phyloP scores from a whole-genome alignment of 2,888 invertebrate genomes.

The Mellilla xanthometata region DNA sequence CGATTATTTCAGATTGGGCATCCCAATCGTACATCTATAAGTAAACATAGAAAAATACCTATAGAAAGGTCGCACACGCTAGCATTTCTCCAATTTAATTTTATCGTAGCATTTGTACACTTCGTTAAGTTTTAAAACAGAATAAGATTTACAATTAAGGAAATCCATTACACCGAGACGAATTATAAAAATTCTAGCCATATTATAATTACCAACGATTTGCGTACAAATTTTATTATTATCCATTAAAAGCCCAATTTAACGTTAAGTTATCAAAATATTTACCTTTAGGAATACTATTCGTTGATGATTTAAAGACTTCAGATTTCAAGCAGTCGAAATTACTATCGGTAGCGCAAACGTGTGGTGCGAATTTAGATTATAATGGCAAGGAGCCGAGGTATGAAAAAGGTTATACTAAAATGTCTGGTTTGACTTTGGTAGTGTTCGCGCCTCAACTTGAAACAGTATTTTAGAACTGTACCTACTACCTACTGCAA shows the following conservation, averaged over 20 bases:
- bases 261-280: conserved; percentile 63
- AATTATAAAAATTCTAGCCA: conserved; percentile 39
- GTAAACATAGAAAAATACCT: conserved; percentile 45
- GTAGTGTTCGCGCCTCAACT: conserved; percentile 4
- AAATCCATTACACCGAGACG: conserved; percentile 59
- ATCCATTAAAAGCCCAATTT: conserved; percentile 61
- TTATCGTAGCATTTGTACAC: conserved; percentile 48
- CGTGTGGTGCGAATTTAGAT: background rate
- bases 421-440: conserved; percentile 12
- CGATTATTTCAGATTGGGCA: conserved; percentile 46
- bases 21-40: conserved; percentile 49
- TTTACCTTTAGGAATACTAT: conserved; percentile 45
- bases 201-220: conserved; percentile 43
- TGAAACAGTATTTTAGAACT: conserved; percentile 10
- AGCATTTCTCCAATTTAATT: conserved; percentile 36
- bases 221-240: conserved; percentile 47
- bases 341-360: conserved; percentile 6
- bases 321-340: conserved; percentile 22
- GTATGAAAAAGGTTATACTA: background rate
- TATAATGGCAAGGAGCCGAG: background rate
- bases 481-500: conserved; percentile 6
- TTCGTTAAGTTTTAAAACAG: conserved; percentile 33
- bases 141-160: conserved; percentile 47
- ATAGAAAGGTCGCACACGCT: conserved; percentile 47
- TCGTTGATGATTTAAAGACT: conserved; percentile 40